Evolutionary conservation across 64 coral and sea anemone species (phyloP).

Genomic region (Actinia equina): DNA sequence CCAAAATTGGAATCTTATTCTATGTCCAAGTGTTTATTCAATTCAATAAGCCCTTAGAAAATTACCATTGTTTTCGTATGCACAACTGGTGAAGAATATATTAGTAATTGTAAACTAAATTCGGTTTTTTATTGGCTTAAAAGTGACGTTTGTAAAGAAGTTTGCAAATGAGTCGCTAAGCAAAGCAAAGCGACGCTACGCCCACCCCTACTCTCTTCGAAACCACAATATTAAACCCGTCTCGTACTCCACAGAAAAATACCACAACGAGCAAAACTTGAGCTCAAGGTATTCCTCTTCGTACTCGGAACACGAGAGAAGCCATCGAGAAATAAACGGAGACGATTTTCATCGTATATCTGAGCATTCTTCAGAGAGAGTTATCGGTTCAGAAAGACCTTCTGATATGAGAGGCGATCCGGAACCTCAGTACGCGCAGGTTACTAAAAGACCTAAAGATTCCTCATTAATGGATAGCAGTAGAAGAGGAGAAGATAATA

Average conservation of each 20-base stretch:
- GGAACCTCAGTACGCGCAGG: slow-evolving; percentile 8
- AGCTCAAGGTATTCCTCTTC: neutral
- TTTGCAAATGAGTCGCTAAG: slow-evolving; percentile 31
- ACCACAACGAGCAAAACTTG: slow-evolving; percentile 10
- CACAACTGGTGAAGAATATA: neutral
- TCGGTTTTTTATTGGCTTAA: slow-evolving; percentile 12
- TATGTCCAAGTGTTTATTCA: neutral
- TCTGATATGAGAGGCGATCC: slow-evolving; percentile 9
- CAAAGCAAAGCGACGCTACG: slow-evolving; percentile 21
- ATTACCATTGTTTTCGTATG: slow-evolving; percentile 25
- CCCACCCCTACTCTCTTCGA: neutral
- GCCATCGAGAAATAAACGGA: neutral
- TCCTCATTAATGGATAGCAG: neutral
- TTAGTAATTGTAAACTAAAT: slow-evolving; percentile 13
- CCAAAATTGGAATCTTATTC: neutral
- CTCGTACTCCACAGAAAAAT: slow-evolving; percentile 8
- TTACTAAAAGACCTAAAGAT: slow-evolving; percentile 5
- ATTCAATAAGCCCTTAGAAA: neutral
- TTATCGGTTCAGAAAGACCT: neutral
- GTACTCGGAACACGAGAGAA: neutral
- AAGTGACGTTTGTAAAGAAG: slow-evolving; percentile 17
- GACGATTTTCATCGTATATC: slow-evolving; percentile 3
- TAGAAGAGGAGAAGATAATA: slow-evolving; percentile 1
- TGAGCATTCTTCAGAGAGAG: neutral
- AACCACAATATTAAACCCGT: slow-evolving; percentile 23